Conservation (phyloP, 2,888 invertebrate genomes). For the Spodoptera littoralis region DNA sequence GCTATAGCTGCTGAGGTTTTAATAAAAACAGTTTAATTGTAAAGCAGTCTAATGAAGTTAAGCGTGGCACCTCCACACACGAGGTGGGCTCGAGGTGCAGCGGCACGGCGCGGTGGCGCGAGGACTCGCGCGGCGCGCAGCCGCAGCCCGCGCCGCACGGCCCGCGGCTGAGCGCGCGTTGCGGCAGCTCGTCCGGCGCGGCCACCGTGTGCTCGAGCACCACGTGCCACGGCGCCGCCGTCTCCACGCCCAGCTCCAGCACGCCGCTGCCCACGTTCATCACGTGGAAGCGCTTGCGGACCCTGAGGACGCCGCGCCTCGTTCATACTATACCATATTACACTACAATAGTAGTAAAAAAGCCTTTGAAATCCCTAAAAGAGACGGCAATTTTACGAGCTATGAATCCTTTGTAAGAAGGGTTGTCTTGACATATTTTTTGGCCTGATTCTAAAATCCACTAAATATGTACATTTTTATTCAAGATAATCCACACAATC, state of each 20-base stretch:
- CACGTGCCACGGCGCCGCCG: conserved; percentile 67
- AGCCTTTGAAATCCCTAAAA: too few relatives aligned
- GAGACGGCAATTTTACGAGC: too few relatives aligned
- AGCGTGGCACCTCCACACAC: conserved; percentile 60
- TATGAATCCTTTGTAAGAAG: too few relatives aligned
- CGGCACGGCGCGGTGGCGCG: conserved; percentile 10
- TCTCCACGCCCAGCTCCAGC: conserved; percentile 52
- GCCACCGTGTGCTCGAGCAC: conserved; percentile 18
- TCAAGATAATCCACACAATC: too few relatives aligned
- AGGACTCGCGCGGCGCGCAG: background rate
- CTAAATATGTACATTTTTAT: too few relatives aligned
- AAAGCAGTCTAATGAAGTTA: background rate
- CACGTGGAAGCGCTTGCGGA: conserved; percentile 70
- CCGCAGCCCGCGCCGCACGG: conserved; percentile 8
- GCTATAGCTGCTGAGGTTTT: too few relatives aligned
- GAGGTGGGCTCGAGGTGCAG: conserved; percentile 63
- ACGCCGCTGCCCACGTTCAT: conserved; percentile 70
- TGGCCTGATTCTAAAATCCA: too few relatives aligned
- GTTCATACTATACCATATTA: too few relatives aligned
- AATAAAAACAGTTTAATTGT: too few relatives aligned
- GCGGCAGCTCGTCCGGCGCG: conserved; percentile 2
- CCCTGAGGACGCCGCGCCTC: conserved; percentile 54
- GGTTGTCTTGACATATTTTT: too few relatives aligned
- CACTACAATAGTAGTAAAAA: too few relatives aligned
- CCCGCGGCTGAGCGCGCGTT: conserved; percentile 18